A percentile compares a stretch with the other conserved stretches of the same genome.
Conservation (phyloP, 2,797 vertebrate genomes). For the Acipenser oxyrinchus region DNA sequence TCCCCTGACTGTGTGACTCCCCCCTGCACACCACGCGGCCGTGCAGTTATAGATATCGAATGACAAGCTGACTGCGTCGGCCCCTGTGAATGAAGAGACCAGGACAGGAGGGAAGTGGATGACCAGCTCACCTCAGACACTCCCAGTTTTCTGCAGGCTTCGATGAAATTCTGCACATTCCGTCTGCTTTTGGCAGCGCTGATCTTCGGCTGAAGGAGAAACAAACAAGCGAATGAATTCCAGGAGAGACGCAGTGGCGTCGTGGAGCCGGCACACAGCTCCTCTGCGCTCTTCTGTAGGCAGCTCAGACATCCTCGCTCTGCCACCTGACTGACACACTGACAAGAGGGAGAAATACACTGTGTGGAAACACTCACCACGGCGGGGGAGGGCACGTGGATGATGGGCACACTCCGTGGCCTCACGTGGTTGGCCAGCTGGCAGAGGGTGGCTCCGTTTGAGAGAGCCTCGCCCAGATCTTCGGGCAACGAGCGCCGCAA, state of each 20-base stretch:
- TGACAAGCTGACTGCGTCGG: slow-evolving; percentile 20
- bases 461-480: slow-evolving; percentile 67
- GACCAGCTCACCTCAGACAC: slow-evolving; percentile 67
- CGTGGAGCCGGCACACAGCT: neutral
- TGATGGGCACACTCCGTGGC: slow-evolving; percentile 70
- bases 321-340: neutral
- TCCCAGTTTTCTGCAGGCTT: slow-evolving; percentile 76
- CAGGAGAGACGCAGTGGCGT: neutral
- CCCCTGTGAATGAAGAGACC: slow-evolving; percentile 5
- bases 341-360: neutral
- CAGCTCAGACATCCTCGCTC: neutral
- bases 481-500: slow-evolving; percentile 64
- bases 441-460: slow-evolving; percentile 72
- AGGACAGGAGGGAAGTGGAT: neutral
- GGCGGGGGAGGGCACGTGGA: slow-evolving; percentile 81
- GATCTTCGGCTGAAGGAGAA: slow-evolving; percentile 68
- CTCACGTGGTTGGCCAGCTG: slow-evolving; percentile 76
- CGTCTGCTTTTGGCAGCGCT: slow-evolving; percentile 71
- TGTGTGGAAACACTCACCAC: slow-evolving; percentile 74
- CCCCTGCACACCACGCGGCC: too few relatives aligned
- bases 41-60: slow-evolving; percentile 5
- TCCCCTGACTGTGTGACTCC: too few relatives aligned
- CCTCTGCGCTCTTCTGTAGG: neutral
- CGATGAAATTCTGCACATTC: slow-evolving; percentile 79
- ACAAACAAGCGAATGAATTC: neutral